phyloP scores from a whole-genome alignment of 2,113 vertebrate genomes.

The Varanus salvator region DNA sequence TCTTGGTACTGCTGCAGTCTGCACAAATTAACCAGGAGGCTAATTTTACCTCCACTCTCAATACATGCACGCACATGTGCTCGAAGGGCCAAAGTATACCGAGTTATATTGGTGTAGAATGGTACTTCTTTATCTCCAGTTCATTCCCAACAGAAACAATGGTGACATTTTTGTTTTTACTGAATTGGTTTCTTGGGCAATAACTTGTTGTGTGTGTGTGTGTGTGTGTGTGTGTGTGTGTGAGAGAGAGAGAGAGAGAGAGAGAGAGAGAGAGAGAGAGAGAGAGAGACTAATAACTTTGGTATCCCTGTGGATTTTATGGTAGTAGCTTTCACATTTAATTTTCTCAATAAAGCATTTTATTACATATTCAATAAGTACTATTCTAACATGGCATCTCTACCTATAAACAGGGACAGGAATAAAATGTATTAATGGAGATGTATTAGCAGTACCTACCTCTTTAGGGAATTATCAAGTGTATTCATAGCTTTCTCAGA shows the following conservation, averaged over 20 bases:
- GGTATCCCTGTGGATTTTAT: background rate
- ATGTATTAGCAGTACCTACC: background rate
- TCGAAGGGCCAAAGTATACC: background rate
- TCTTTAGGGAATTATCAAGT: conserved; percentile 1
- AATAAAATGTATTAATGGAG: background rate
- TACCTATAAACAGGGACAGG: conserved; percentile 32
- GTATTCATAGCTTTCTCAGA: background rate
- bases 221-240: no score
- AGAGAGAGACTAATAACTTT: background rate
- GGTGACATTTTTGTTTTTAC: background rate
- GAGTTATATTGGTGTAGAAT: background rate
- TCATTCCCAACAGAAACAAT: background rate
- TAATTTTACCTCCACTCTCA: background rate
- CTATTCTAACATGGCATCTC: conserved; percentile 24
- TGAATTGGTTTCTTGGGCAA: conserved; percentile 23
- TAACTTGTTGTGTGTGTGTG: background rate
- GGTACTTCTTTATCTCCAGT: background rate
- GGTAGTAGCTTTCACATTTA: conserved; percentile 23
- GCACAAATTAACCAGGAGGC: background rate
- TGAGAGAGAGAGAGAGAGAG: no score
- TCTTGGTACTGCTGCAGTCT: background rate
- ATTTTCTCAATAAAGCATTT: conserved; percentile 33
- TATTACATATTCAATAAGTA: conserved; percentile 33
- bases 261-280: no score
- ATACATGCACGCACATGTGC: background rate